These are phyloP conservation scores for Uromys caudimaculatus DNA, from an alignment of 2,797 vertebrate species.

Conservation along the genomic window DNA sequence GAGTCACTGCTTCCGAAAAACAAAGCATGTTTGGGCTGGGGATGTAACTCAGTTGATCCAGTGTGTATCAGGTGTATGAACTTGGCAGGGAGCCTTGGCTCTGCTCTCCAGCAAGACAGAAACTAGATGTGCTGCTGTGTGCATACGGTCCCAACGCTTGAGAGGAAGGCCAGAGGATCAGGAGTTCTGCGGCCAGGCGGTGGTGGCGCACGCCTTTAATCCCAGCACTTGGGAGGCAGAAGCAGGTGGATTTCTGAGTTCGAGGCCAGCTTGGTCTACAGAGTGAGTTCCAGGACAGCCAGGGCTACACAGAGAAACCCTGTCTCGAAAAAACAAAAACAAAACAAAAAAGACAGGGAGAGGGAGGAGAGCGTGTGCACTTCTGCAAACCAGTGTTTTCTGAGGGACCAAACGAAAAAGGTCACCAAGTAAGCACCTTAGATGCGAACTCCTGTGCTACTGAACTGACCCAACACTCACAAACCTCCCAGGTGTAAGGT, in stretches of 20 bases:
- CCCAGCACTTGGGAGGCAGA: no score
- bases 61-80: background rate
- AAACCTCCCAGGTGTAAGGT: background rate
- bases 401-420: background rate
- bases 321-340: no score
- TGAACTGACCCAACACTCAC: background rate
- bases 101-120: background rate
- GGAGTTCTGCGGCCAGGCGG: no score
- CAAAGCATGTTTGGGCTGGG: background rate
- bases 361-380: background rate
- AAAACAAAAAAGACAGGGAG: no score
- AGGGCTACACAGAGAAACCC: no score
- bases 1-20: background rate
- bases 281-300: no score
- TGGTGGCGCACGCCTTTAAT: no score
- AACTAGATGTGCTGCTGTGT: background rate
- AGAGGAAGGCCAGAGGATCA: background rate
- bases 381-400: background rate
- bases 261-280: no score
- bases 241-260: no score
- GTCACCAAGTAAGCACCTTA: background rate
- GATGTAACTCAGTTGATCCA: background rate
- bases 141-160: background rate
- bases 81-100: background rate
- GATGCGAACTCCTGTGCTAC: background rate